A percentile compares a stretch with the other conserved stretches of the same genome.
Evolutionary conservation across 2,888 invertebrate genomes (phyloP).

Genomic region (Dascillus cervinus): DNA sequence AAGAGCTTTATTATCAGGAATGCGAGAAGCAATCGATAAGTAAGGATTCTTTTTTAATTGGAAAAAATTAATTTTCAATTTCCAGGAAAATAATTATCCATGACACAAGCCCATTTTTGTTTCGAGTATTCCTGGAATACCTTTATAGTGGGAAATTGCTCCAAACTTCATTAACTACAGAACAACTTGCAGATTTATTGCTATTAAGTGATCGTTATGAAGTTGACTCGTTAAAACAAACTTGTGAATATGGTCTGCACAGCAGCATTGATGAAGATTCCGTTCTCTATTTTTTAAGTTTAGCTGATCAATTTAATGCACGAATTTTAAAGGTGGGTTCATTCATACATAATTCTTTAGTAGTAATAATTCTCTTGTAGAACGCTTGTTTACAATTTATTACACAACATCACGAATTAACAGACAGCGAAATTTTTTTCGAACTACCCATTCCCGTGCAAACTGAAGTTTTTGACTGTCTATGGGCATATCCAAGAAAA

Average conservation of each 20-base stretch:
- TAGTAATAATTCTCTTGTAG: conserved; percentile 32
- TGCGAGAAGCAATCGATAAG: conserved; percentile 64
- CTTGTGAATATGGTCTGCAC: conserved; percentile 55
- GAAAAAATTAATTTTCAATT: conserved; percentile 14
- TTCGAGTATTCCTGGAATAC: conserved; percentile 54
- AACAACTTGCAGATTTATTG: conserved; percentile 57
- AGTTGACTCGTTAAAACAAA: conserved; percentile 54
- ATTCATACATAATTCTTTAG: no score
- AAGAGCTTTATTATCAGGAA: conserved; percentile 59
- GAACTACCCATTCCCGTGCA: conserved; percentile 51
- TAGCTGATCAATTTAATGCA: conserved; percentile 61
- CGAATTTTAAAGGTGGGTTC: conserved; percentile 45
- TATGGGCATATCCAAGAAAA: conserved; percentile 30
- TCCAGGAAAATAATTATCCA: conserved; percentile 58
- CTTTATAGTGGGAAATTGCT: conserved; percentile 56
- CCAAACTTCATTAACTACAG: conserved; percentile 38
- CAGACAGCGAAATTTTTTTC: conserved; percentile 48
- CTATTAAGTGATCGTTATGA: conserved; percentile 56
- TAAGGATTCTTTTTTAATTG: conserved; percentile 23
- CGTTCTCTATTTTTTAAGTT: conserved; percentile 54
- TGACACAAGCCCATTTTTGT: conserved; percentile 56
- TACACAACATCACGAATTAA: conserved; percentile 46
- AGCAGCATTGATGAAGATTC: conserved; percentile 55
- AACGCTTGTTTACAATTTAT: conserved; percentile 47
- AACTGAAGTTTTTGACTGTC: conserved; percentile 49